Percentiles rank a stretch among this genome's conserved stretches.
Conservation (phyloP, 2,888 invertebrate species). For the Thereva unica region DNA sequence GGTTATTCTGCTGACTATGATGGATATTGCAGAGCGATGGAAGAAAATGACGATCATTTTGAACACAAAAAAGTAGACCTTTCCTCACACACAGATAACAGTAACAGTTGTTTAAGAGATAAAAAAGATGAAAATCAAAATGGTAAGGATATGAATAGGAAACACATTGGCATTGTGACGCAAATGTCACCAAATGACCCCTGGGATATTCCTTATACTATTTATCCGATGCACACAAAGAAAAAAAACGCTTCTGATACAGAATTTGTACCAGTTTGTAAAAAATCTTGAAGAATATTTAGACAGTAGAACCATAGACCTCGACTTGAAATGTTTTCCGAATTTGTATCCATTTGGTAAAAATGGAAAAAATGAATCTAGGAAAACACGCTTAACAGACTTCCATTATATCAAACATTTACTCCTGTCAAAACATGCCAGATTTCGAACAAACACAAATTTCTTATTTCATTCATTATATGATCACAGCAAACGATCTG, state of each 20-base stretch:
- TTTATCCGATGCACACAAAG: conserved; percentile 41
- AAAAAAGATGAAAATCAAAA: too few species aligned
- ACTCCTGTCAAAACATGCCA: conserved; percentile 44
- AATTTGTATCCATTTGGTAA: conserved; percentile 40
- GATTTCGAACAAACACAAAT: conserved; percentile 43
- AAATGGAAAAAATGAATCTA: conserved; percentile 40
- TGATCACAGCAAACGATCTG: conserved; percentile 44
- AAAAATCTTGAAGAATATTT: conserved; percentile 42
- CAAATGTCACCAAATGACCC: too few species aligned
- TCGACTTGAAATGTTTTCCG: conserved; percentile 44
- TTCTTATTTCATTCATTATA: conserved; percentile 45
- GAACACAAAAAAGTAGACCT: too few species aligned
- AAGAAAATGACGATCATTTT: too few species aligned
- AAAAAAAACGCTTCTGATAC: conserved; percentile 41
- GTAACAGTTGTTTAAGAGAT: too few species aligned
- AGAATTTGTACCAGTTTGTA: conserved; percentile 44
- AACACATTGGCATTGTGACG: too few species aligned
- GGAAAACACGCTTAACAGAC: conserved; percentile 36
- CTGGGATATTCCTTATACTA: neutral
- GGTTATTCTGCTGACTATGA: too few species aligned
- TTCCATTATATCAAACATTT: conserved; percentile 43
- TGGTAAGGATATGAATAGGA: too few species aligned
- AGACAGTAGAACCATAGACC: conserved; percentile 39
- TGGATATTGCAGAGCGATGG: too few species aligned
- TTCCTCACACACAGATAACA: too few species aligned